Evolutionary conservation across 2,113 vertebrate species (phyloP).

Genomic region (Brienomyrus longianalis): DNA sequence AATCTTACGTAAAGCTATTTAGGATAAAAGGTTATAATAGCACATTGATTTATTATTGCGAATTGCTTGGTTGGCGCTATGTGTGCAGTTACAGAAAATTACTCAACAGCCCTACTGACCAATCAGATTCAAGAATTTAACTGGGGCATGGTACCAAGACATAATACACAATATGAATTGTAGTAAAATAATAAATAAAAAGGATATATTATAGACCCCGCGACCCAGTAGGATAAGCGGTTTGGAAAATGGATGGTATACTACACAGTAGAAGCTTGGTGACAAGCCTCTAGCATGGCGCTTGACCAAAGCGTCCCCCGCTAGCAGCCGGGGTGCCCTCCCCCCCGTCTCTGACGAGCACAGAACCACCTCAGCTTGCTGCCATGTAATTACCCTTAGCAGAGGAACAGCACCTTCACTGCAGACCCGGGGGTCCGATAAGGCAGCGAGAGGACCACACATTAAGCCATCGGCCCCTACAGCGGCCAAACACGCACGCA

Average conservation of each 20-base stretch:
- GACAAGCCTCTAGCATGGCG: neutral
- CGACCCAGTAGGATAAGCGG: too few species aligned
- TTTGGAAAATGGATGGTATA: neutral
- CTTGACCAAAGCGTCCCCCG: neutral
- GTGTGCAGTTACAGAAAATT: neutral
- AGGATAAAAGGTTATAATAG: too few species aligned
- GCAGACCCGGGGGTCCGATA: neutral
- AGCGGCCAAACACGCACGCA: neutral
- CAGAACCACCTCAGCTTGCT: neutral
- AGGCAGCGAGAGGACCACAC: neutral
- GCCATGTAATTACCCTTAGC: neutral
- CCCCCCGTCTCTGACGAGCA: neutral
- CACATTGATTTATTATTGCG: neutral
- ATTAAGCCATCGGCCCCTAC: neutral
- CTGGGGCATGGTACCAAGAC: neutral
- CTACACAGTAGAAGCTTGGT: neutral
- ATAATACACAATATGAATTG: neutral
- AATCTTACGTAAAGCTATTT: too few species aligned
- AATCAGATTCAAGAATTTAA: neutral
- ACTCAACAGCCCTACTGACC: neutral
- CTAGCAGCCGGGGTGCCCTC: neutral
- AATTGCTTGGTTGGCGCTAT: neutral
- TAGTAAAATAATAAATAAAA: neutral
- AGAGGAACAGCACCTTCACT: neutral
- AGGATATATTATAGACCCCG: neutral